Evolutionary conservation across 1,140 invertebrate species (phyloP).

Genomic region (Apis dorsata): DNA sequence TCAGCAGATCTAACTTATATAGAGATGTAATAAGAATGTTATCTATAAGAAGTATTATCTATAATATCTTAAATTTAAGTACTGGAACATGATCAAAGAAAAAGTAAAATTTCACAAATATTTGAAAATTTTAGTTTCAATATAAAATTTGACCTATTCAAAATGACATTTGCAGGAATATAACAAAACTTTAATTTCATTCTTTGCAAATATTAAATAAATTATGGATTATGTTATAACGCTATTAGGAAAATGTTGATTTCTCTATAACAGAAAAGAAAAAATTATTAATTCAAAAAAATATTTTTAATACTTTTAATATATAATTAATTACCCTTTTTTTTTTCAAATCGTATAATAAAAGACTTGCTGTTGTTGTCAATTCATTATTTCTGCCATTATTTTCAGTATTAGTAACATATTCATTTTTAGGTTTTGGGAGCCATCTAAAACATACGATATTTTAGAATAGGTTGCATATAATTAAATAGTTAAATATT

Average conservation of each 20-base stretch:
- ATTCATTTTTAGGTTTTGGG: constrained; percentile 37
- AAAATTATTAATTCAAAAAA: background rate
- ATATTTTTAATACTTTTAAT: background rate
- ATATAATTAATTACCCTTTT: constrained; percentile 7
- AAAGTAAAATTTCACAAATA: background rate
- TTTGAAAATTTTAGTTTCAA: background rate
- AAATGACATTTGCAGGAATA: background rate
- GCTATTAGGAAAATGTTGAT: constrained; percentile 26
- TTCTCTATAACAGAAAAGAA: constrained; percentile 7
- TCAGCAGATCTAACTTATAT: background rate
- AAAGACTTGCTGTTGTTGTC: constrained; percentile 32
- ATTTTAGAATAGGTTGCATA: background rate
- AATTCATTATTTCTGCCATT: background rate
- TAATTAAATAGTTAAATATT: too few relatives aligned
- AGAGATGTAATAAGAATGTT: too few relatives aligned
- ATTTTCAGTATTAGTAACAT: background rate
- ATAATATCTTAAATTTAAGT: background rate
- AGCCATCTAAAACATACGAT: constrained; percentile 35
- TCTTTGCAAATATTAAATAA: background rate
- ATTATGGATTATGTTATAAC: background rate
- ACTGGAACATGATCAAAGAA: background rate
- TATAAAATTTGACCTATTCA: background rate
- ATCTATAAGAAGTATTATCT: background rate
- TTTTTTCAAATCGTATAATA: constrained; percentile 34
- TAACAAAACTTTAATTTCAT: background rate